A percentile compares a stretch with the other conserved stretches of the same genome.
Evolutionary conservation across 2,888 invertebrate genomes (phyloP).

Genomic region (Chrysomela aeneicollis): DNA sequence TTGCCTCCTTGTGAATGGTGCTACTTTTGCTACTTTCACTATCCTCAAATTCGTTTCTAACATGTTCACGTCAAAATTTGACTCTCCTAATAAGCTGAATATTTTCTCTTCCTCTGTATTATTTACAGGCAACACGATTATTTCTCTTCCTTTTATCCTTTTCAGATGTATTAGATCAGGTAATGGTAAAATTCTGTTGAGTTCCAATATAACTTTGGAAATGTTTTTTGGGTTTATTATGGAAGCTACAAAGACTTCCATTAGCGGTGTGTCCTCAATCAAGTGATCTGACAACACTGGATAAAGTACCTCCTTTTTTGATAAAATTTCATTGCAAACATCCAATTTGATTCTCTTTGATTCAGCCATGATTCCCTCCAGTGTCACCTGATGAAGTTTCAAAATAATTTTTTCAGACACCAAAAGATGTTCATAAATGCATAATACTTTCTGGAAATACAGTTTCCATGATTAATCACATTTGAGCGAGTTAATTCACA

Average conservation of each 20-base stretch:
- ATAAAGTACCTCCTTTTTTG: constrained; percentile 26
- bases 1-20: constrained; percentile 74
- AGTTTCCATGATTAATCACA: no score
- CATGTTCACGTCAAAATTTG: constrained; percentile 63
- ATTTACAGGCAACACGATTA: constrained; percentile 64
- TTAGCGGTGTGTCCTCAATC: constrained; percentile 52
- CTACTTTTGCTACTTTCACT: constrained; percentile 66
- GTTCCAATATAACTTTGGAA: constrained; percentile 68
- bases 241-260: constrained; percentile 68
- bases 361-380: constrained; percentile 29
- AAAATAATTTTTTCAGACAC: background rate
- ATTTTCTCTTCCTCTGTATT: constrained; percentile 49
- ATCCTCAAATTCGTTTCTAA: constrained; percentile 65
- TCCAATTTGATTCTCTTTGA: constrained; percentile 50
- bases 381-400: background rate
- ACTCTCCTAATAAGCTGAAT: constrained; percentile 56
- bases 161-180: constrained; percentile 75
- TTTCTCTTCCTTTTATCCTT: constrained; percentile 69
- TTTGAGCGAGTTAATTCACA: background rate
- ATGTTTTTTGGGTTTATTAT: constrained; percentile 69
- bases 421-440: no score
- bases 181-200: constrained; percentile 69
- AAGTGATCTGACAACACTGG: constrained; percentile 49
- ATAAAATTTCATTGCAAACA: background rate
- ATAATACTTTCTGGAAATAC: no score